Base-by-base conservation (phyloP, 2,113 vertebrate genomes). In the Scolopax mira region DNA sequence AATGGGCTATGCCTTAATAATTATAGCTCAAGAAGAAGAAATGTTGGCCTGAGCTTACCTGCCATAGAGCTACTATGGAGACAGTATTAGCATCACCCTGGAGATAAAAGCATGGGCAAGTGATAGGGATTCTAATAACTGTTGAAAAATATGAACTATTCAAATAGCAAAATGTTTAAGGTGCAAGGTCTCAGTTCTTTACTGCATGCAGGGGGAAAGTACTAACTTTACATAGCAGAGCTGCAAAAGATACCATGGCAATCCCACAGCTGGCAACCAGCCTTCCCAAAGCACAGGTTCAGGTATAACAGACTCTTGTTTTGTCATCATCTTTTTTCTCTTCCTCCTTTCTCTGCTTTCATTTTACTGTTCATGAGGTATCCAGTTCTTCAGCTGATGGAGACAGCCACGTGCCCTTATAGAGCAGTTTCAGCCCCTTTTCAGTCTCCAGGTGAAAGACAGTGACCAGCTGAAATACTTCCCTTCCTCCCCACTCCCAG, bases 131-230 rank as follows among this genome's bases (percentile, higher is more conserved):
- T 74, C 35, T 65, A 52, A 35, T 48, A 79, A 72, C 48, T 60
- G 39, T 3, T 91, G 65, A 93, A 94, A 94, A 89, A 85, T 7
- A 88, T 75, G 39, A 89, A 54, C 66, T 93, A 60, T 51, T 93
- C 95, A 39, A 89, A 79, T 93, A 89, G 16, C 66, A 85, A 85
- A 94, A 82, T 39, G 18, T 41, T 89, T 51, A 75, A 87, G 18
- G 18, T 60, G 12, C 60, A 64, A 66, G 55, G 44, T 65, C n/a
- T 74, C 46, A 22, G 18, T 58, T 85, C 57, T 72, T 62, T 30
- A 35, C 42, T 58, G 18, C 74, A 60, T 44, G 22, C 41, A 79
- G 23, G 51, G 51, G 33, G 72, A 79, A 75, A 52, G 21, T 35
- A 58, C 41, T 42, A 66, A 5, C 13, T 83, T 75, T 64, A 33